Conservation (phyloP, 2,797 vertebrate species). For the Anisognathus igniventris region DNA sequence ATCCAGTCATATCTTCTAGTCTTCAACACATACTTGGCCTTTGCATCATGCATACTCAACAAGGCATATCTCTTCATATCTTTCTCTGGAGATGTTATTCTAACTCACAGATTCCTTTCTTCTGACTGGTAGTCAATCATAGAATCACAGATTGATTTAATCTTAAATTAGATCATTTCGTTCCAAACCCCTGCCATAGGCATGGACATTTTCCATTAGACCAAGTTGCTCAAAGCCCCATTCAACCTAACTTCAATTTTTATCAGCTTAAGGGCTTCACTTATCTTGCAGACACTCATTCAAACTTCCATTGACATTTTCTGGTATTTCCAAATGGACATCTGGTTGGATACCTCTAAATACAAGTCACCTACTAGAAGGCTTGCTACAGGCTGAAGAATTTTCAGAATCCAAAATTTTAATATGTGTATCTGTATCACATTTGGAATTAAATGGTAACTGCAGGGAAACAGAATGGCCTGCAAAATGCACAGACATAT, state of each 20-base stretch:
- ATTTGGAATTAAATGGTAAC: not conserved
- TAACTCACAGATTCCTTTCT: not conserved
- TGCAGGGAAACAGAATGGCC: not conserved
- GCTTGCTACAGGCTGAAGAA: not conserved
- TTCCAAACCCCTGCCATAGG: not conserved
- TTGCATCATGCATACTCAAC: not conserved
- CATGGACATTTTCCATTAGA: not conserved
- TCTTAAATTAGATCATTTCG: not conserved
- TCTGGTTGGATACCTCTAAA: not conserved
- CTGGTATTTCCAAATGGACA: not conserved
- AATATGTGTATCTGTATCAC: not conserved
- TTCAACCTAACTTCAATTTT: not conserved
- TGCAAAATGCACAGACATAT: not conserved
- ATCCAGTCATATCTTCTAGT: not conserved
- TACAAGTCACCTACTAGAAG: not conserved
- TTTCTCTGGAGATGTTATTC: not conserved
- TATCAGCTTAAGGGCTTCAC: not conserved
- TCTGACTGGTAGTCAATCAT: not conserved
- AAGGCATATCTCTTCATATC: not conserved
- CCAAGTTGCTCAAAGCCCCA: not conserved
- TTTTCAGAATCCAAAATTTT: not conserved
- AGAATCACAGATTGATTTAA: not conserved
- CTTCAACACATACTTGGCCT: not conserved
- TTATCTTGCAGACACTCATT: not conserved
- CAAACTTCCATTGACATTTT: not conserved